These are phyloP conservation scores for Poeciliopsis occidentalis DNA, from an alignment of 2,113 vertebrate species.

Conservation along the genomic window DNA sequence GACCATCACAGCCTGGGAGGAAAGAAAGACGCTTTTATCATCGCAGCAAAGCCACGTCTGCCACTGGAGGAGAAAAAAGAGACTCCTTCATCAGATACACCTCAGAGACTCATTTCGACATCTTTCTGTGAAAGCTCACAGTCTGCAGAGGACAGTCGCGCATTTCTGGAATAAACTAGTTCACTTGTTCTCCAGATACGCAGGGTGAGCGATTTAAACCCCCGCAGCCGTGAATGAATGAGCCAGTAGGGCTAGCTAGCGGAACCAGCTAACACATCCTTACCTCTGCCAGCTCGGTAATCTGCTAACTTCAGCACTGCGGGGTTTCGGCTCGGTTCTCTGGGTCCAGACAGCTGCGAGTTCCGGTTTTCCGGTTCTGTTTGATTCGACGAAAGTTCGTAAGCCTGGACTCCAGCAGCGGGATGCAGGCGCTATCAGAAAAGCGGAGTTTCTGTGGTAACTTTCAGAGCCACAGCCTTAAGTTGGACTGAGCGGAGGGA, in stretches of 20 bases:
- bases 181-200: background rate
- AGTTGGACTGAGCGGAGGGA: background rate
- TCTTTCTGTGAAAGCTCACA: background rate
- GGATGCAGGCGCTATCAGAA: accelerated
- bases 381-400: background rate
- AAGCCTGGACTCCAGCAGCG: background rate
- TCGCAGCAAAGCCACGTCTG: too few relatives aligned
- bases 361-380: background rate
- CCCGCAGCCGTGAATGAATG: constrained; percentile 20
- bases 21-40: too few relatives aligned
- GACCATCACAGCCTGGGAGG: too few relatives aligned
- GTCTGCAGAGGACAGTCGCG: background rate
- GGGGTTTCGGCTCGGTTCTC: constrained; percentile 4
- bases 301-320: constrained; percentile 34
- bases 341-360: background rate
- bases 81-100: constrained; percentile 10
- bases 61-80: too few relatives aligned
- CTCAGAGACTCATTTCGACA: background rate
- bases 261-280: constrained; percentile 7
- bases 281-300: constrained; percentile 68
- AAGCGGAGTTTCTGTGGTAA: too few relatives aligned
- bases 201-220: background rate
- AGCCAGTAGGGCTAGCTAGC: constrained; percentile 7
- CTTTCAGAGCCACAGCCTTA: too few relatives aligned
- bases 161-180: background rate